Evolutionary conservation across 2,113 vertebrate genomes (phyloP).

Genomic region (Leiothrix lutea): DNA sequence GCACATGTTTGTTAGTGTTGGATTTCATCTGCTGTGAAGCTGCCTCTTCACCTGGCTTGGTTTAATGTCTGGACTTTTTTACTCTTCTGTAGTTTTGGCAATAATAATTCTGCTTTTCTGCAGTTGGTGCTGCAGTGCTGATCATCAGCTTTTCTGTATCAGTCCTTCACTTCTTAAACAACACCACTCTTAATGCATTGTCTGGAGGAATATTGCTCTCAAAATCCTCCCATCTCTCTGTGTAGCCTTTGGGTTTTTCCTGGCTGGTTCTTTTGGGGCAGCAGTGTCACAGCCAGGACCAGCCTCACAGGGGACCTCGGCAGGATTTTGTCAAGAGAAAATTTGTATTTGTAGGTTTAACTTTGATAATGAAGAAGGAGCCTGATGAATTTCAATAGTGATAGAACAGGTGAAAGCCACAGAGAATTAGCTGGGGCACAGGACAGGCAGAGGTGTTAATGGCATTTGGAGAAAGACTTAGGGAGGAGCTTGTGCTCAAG

Average conservation of each 20-base stretch:
- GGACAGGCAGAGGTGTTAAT: not conserved
- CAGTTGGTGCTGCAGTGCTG: not conserved
- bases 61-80: not conserved
- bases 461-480: not conserved
- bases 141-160: not conserved
- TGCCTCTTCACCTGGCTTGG: not conserved
- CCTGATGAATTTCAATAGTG: not conserved
- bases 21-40: not conserved
- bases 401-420: not conserved
- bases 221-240: not conserved
- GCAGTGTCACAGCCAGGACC: not conserved
- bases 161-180: not conserved
- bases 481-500: not conserved
- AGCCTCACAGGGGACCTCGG: accelerated
- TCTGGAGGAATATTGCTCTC: not conserved
- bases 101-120: not conserved
- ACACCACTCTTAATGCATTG: not conserved
- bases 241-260: not conserved
- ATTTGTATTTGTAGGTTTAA: not conserved
- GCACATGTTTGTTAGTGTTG: not conserved
- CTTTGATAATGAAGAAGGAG: not conserved
- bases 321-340: not conserved
- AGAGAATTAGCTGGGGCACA: not conserved
- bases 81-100: not conserved
- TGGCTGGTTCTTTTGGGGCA: not conserved